Conservation (phyloP, 1,140 invertebrate species). For the Coboldia fuscipes region DNA sequence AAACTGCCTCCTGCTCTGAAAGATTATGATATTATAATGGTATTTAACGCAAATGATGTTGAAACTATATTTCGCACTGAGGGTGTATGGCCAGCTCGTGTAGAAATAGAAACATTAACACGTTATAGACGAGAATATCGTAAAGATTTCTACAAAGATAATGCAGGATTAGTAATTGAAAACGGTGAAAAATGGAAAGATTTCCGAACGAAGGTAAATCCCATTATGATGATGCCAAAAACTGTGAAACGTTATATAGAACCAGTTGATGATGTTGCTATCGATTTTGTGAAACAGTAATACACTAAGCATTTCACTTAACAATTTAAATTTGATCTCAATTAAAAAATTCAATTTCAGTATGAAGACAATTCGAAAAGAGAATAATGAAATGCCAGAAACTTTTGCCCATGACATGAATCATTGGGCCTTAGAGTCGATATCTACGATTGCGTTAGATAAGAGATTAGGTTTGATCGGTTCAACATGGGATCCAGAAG, state of each 20-base stretch:
- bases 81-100: constrained; percentile 15
- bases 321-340: too few relatives aligned
- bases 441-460: constrained; percentile 38
- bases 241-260: too few relatives aligned
- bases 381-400: constrained; percentile 26
- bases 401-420: constrained; percentile 35
- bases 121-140: constrained; percentile 12
- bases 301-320: too few relatives aligned
- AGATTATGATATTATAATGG: constrained; percentile 9
- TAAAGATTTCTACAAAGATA: constrained; percentile 11
- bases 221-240: too few relatives aligned
- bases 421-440: constrained; percentile 41
- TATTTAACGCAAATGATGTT: constrained; percentile 12
- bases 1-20: constrained; percentile 11
- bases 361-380: too few relatives aligned
- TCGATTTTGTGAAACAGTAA: too few relatives aligned
- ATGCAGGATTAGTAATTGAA: constrained; percentile 8
- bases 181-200: constrained; percentile 13
- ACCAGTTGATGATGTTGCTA: too few relatives aligned
- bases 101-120: constrained; percentile 14
- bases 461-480: constrained; percentile 33
- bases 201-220: too few relatives aligned
- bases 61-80: constrained; percentile 19
- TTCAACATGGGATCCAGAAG: constrained; percentile 21
- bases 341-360: too few relatives aligned